phyloP scores from a whole-genome alignment of 1,140 invertebrate genomes.

The Lepidurus apus region DNA sequence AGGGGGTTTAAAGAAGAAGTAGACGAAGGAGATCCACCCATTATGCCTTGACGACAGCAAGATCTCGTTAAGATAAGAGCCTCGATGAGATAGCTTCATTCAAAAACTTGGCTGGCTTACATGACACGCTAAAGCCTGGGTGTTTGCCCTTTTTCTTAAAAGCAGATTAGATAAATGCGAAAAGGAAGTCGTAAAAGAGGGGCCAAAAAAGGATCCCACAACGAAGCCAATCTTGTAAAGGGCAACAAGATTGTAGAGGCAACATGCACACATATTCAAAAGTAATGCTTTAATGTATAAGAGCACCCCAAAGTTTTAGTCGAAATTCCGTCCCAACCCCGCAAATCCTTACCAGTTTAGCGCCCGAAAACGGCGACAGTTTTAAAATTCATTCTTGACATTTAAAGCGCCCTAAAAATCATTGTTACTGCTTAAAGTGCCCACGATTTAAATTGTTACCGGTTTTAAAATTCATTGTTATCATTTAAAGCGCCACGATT shows the following conservation, averaged over 20 bases:
- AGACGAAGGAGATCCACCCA: neutral
- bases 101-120: neutral
- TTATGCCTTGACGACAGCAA: constrained; percentile 10
- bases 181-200: neutral
- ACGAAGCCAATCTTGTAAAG: constrained; percentile 4
- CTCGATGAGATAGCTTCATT: constrained; percentile 18
- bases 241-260: neutral
- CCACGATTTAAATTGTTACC: too few species aligned
- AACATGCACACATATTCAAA: too few species aligned
- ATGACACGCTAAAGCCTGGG: constrained; percentile 6
- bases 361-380: too few species aligned
- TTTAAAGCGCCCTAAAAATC: too few species aligned
- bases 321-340: too few species aligned
- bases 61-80: constrained; percentile 21
- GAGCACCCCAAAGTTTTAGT: too few species aligned
- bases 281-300: too few species aligned
- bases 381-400: too few species aligned
- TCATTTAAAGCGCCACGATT: too few species aligned
- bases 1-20: neutral
- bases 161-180: neutral
- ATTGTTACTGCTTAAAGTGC: too few species aligned
- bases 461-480: too few species aligned
- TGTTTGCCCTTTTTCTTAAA: neutral
- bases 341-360: too few species aligned
- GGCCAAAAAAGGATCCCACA: neutral